Conservation (phyloP, 2,113 vertebrate species). For the Nematolebias whitei region DNA sequence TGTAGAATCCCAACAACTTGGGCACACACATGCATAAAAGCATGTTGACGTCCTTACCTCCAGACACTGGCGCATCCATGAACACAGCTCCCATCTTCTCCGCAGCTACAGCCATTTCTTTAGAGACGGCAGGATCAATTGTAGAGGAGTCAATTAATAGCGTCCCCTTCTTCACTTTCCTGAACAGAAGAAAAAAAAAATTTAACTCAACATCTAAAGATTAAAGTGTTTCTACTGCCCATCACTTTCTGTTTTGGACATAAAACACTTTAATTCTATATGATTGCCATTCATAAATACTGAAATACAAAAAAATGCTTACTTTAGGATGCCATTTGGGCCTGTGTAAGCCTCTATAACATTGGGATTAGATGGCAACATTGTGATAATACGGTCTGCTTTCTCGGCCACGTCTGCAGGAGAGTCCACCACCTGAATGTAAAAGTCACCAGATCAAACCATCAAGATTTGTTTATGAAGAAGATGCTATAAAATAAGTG, state of each 20-base stretch:
- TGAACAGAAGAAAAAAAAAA: slow-evolving; percentile 54
- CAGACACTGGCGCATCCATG: slow-evolving; percentile 98
- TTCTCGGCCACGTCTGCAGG: slow-evolving; percentile 95
- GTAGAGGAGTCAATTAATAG: slow-evolving; percentile 98
- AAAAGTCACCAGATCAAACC: not conserved
- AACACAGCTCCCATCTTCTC: slow-evolving; percentile 98
- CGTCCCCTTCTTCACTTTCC: slow-evolving; percentile 97
- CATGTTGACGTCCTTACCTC: slow-evolving; percentile 81
- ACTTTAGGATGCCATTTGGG: slow-evolving; percentile 94
- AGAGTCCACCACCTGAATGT: slow-evolving; percentile 87
- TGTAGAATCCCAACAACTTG: no score
- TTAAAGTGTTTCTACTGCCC: no score
- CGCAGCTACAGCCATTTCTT: slow-evolving; percentile 90
- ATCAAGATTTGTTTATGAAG: not conserved
- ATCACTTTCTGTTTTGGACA: no score
- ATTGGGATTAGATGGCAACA: slow-evolving; percentile 95
- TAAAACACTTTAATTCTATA: no score
- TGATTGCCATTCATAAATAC: no score
- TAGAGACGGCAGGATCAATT: slow-evolving; percentile 93
- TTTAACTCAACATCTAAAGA: not conserved
- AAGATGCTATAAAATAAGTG: no score
- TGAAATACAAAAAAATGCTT: slow-evolving; percentile 57
- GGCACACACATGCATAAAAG: no score
- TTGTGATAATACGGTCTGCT: slow-evolving; percentile 97
- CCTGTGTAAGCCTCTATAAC: slow-evolving; percentile 92